These are phyloP conservation scores for Ailuropoda melanoleuca DNA, from an alignment of 2,113 vertebrate genomes.

Conservation along the genomic window DNA sequence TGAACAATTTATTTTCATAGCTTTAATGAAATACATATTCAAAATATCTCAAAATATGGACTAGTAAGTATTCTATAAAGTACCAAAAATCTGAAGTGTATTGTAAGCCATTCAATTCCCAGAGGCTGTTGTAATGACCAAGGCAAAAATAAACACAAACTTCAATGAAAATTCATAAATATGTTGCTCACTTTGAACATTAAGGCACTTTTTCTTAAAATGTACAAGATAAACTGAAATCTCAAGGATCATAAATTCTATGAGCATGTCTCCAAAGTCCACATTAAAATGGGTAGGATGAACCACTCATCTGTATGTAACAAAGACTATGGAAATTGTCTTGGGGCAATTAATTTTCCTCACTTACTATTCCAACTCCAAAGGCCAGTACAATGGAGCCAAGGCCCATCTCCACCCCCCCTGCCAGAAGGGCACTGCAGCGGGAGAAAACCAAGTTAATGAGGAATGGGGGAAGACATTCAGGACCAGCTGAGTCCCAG, in stretches of 20 bases:
- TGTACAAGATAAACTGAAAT: conserved; percentile 2
- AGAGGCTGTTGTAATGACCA: not conserved
- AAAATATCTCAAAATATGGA: not conserved
- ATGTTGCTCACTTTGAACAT: not conserved
- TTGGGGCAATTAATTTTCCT: not conserved
- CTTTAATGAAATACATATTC: conserved; percentile 34
- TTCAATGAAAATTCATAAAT: not conserved
- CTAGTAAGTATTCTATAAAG: conserved; percentile 4
- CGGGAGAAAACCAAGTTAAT: conserved; percentile 30
- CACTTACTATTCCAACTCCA: not conserved
- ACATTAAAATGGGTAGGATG: not conserved
- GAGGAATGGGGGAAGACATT: not conserved
- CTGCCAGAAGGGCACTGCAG: not conserved
- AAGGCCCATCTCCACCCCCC: not conserved
- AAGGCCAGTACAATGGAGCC: not conserved
- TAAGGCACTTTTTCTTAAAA: conserved; percentile 9
- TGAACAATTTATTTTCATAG: not conserved
- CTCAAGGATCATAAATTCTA: conserved; percentile 29
- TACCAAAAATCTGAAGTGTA: not conserved
- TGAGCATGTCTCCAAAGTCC: not conserved
- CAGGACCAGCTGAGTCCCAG: conserved; percentile 52
- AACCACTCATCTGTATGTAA: not conserved
- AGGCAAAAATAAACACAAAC: conserved; percentile 22
- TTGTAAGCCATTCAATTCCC: not conserved
- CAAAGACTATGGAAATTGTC: not conserved